A percentile compares a stretch with the other conserved stretches of the same genome.
These are phyloP conservation scores for Ferdinandea cuprea DNA, from an alignment of 2,888 invertebrate genomes.

Conservation along the genomic window DNA sequence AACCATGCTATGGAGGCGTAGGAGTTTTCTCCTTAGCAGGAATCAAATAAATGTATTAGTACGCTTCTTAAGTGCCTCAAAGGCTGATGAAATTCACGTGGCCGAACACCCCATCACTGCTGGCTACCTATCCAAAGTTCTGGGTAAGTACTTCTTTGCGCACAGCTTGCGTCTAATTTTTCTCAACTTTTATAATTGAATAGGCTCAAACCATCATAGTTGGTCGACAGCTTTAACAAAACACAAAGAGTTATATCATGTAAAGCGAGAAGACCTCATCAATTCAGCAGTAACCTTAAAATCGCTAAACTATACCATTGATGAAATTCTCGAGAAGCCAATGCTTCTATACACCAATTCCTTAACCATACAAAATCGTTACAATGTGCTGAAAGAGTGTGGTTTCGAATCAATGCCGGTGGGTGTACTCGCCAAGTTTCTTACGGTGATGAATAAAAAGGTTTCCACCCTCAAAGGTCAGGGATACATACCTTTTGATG, in stretches of 20 bases:
- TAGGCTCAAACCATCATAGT: neutral
- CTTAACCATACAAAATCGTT: constrained; percentile 84
- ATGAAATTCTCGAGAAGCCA: constrained; percentile 85
- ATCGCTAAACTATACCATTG: constrained; percentile 82
- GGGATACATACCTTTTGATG: constrained; percentile 80
- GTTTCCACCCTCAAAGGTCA: constrained; percentile 82
- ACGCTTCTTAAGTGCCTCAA: constrained; percentile 33
- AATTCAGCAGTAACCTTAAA: constrained; percentile 78
- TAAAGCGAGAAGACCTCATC: constrained; percentile 79
- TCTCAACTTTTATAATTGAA: no score
- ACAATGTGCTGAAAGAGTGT: constrained; percentile 86
- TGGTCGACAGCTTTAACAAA: neutral
- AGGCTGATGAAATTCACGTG: constrained; percentile 42
- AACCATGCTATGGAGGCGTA: constrained; percentile 43
- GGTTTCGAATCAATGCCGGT: constrained; percentile 71
- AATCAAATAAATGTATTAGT: constrained; percentile 42
- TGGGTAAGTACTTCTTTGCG: no score
- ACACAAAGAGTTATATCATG: constrained; percentile 16
- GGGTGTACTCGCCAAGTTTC: no score
- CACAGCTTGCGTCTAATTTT: no score
- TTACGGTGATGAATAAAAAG: constrained; percentile 77
- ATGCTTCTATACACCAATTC: constrained; percentile 83
- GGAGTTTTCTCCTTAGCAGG: constrained; percentile 7
- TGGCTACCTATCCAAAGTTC: constrained; percentile 29
- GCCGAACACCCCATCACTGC: constrained; percentile 41